phyloP scores from a whole-genome alignment of 1,140 invertebrate genomes.

The Drosophila quadrilineata region DNA sequence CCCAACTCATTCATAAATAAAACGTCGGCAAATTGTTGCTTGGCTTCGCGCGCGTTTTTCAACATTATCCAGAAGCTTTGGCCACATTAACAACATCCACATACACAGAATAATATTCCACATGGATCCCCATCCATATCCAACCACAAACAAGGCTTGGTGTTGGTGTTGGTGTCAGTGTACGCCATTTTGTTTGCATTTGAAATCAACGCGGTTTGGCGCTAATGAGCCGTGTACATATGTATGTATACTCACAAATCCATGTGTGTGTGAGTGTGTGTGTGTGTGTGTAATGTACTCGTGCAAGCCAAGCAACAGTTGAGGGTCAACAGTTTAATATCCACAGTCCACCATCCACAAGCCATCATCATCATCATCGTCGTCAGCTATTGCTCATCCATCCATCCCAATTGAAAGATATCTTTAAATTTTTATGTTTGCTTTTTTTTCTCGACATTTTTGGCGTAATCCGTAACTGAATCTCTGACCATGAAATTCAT shows the following conservation, averaged over 20 bases:
- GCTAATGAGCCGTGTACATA: conserved; percentile 52
- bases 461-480: conserved; percentile 34
- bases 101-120: background rate
- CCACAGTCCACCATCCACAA: too few relatives aligned
- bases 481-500: conserved; percentile 71
- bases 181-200: conserved; percentile 49
- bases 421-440: too few relatives aligned
- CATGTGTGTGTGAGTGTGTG: too few relatives aligned
- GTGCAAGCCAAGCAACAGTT: conserved; percentile 16
- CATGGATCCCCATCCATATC: too few relatives aligned
- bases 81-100: conserved; percentile 4
- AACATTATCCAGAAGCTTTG: conserved; percentile 14
- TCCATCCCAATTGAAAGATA: conserved; percentile 30
- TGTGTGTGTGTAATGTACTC: too few relatives aligned
- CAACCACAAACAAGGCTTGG: conserved; percentile 45
- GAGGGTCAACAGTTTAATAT: conserved; percentile 44
- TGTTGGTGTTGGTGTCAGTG: too few relatives aligned
- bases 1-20: conserved; percentile 63
- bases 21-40: conserved; percentile 22
- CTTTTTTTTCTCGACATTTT: conserved; percentile 34
- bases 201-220: conserved; percentile 55
- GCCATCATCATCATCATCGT: too few relatives aligned
- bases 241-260: background rate
- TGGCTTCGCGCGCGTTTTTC: conserved; percentile 7
- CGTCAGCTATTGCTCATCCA: too few relatives aligned